Evolutionary conservation across 2,888 invertebrate species (phyloP).

Genomic region (Mesorhabditis spiculigera): DNA sequence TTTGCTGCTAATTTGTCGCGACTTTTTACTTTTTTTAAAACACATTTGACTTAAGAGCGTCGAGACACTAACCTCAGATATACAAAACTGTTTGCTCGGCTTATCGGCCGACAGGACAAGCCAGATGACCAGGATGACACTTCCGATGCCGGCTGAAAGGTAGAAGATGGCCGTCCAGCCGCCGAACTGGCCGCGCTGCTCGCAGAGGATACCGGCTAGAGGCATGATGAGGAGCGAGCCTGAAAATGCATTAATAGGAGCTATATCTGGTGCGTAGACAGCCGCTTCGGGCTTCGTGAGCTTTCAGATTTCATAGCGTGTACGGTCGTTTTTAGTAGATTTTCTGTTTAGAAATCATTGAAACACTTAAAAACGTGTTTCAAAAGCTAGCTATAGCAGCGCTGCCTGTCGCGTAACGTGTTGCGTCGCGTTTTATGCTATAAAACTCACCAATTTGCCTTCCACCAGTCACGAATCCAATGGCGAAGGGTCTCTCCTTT

Average conservation of each 20-base stretch:
- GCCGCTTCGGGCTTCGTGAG: too few species aligned
- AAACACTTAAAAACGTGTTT: too few species aligned
- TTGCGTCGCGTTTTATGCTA: too few species aligned
- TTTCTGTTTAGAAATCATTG: too few species aligned
- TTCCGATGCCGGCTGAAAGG: slow-evolving; percentile 44
- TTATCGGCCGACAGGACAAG: slow-evolving; percentile 52
- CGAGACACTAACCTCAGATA: slow-evolving; percentile 24
- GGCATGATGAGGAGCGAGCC: slow-evolving; percentile 52
- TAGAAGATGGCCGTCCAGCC: slow-evolving; percentile 55
- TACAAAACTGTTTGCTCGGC: slow-evolving; percentile 54
- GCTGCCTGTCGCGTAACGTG: too few species aligned
- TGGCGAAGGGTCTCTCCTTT: slow-evolving; percentile 54
- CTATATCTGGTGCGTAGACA: too few species aligned
- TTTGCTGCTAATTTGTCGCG: too few species aligned
- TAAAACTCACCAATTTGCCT: slow-evolving; percentile 44
- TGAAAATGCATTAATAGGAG: slow-evolving; percentile 13
- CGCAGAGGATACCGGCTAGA: slow-evolving; percentile 48
- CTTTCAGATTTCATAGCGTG: too few species aligned
- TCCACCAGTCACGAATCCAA: slow-evolving; percentile 55
- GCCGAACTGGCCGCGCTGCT: slow-evolving; percentile 24
- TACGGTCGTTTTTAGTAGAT: too few species aligned
- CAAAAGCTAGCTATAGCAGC: too few species aligned
- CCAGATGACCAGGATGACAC: slow-evolving; percentile 49
- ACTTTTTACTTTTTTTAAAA: too few species aligned
- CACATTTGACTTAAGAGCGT: too few species aligned